These are phyloP conservation scores for Lathamus discolor DNA, from an alignment of 2,113 vertebrate species.

Conservation along the genomic window DNA sequence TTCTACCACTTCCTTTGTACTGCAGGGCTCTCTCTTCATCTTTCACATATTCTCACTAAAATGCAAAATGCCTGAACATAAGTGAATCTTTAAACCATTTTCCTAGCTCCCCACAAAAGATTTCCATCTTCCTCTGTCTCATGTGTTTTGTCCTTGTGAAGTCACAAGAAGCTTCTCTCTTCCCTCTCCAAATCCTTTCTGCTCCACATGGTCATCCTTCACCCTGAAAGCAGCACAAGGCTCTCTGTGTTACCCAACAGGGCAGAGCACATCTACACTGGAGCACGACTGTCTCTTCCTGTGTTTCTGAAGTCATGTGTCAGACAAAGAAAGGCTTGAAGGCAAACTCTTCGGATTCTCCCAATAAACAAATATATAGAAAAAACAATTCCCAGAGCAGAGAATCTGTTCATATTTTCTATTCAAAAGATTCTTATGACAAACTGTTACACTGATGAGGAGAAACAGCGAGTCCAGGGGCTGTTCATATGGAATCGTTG, in stretches of 20 bases:
- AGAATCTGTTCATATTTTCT: conserved; percentile 6
- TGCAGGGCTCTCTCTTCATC: not conserved
- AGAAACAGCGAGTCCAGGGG: not conserved
- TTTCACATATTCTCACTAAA: not conserved
- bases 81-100: not conserved
- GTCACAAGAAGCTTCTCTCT: not conserved
- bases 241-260: not conserved
- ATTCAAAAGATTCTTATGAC: not conserved
- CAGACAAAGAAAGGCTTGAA: not conserved
- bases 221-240: not conserved
- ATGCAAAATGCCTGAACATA: not conserved
- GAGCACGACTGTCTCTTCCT: not conserved
- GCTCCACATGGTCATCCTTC: not conserved
- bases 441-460: not conserved
- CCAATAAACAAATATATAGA: not conserved
- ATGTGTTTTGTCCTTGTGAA: not conserved
- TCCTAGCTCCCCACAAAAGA: not conserved
- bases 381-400: not conserved
- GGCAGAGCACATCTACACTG: not conserved
- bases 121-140: not conserved
- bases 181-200: not conserved
- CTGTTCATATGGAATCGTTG: not conserved
- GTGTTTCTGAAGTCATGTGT: not conserved
- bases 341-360: not conserved
- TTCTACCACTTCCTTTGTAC: not conserved